Base-by-base conservation (phyloP, 2,888 invertebrate genomes). In the Diarsia rubi region DNA sequence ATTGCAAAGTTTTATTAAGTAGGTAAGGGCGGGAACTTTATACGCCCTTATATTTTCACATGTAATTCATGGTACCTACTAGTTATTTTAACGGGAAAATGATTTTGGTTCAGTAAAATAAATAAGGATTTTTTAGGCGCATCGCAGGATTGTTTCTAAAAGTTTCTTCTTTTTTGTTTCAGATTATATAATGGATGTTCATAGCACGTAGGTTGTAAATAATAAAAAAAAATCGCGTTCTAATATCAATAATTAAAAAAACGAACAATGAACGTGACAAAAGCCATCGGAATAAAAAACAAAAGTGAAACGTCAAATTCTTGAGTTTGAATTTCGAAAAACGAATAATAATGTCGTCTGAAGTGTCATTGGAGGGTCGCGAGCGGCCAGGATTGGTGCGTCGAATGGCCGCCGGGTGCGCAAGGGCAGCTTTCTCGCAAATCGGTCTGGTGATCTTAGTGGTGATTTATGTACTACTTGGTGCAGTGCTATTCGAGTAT, bases 401-500 rank as follows among this genome's bases (percentile, higher is more conserved):
- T 12, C 93, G 96, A 16, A 90, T 90, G 87, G 83, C 91, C 86
- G 88, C 93, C 79, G 90, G 95, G 2, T 97, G 94, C 90, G 97
- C 88, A 91, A 97, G 91, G 94, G 97, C 94, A n/a, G 97, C 97
- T 31, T 98, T 97, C 91, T 97, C 97, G 19, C 98, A 98, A 92
- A 92, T 97, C 64, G 98, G 98, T 19, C 95, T 98, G 79, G 97
- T 98, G 91, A 96, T 97, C 44, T 94, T 98, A 75, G 98, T 98
- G 83, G 97, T 98, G 77, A 97, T 97, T 70, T 98, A 98, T 92
- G 98, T 98, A 81, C 96, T 98, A 78, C 95, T 98, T 87, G 98
- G 98, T 73, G 98, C 98, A 59, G 94, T 98, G 85, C 97, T 98
- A 83, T 98, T 98, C 93, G 97, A 98, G 89, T 97, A 97, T 83